These are phyloP conservation scores for Alosa alosa DNA, from an alignment of 2,113 vertebrate genomes.

Conservation along the genomic window DNA sequence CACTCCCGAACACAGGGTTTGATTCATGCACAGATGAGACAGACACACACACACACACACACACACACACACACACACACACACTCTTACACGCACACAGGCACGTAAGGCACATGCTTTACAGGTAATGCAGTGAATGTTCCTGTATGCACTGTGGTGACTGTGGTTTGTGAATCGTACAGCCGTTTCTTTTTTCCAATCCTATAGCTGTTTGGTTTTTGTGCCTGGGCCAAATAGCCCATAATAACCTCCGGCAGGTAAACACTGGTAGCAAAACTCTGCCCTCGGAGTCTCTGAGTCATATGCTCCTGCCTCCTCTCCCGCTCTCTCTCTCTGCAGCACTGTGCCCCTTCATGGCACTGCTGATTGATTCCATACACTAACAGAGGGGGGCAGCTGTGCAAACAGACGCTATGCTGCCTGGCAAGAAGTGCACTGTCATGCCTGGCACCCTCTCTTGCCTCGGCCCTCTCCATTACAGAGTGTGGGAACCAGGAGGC, in stretches of 20 bases:
- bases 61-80: slow-evolving; percentile 17
- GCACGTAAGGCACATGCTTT: neutral
- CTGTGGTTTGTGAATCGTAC: neutral
- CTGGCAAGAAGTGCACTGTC: slow-evolving; percentile 57
- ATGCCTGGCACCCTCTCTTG: slow-evolving; percentile 49
- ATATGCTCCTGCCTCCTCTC: neutral
- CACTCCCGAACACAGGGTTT: slow-evolving; percentile 28
- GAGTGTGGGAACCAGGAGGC: slow-evolving; percentile 41
- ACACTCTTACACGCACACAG: slow-evolving; percentile 19
- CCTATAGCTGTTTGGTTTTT: neutral
- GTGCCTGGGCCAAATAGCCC: neutral
- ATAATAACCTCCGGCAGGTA: slow-evolving; percentile 9
- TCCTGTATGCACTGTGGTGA: neutral
- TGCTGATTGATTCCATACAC: slow-evolving; percentile 41
- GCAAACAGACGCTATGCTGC: slow-evolving; percentile 63
- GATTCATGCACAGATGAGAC: neutral
- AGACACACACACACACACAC: slow-evolving; percentile 11
- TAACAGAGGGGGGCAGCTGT: slow-evolving; percentile 65
- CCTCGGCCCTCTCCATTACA: slow-evolving; percentile 42
- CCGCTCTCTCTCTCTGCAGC: neutral
- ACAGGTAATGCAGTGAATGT: neutral
- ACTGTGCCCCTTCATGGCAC: neutral
- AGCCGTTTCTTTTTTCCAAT: neutral
- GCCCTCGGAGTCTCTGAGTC: neutral
- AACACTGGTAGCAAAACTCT: neutral